A percentile compares a stretch with the other conserved stretches of the same genome.
Conservation (phyloP, 2,888 invertebrate species). For the Pimpla rufipes region DNA sequence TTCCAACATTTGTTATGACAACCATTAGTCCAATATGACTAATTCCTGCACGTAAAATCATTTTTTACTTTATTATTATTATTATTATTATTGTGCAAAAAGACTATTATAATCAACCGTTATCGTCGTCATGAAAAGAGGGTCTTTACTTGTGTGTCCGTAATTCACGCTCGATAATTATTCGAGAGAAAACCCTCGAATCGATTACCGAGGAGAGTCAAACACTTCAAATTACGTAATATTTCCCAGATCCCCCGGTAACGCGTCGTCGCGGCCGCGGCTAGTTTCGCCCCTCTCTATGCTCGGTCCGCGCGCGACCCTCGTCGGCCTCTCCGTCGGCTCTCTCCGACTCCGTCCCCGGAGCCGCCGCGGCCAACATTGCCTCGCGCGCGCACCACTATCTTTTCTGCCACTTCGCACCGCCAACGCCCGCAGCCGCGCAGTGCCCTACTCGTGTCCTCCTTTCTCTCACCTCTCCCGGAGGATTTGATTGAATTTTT, state of each 20-base stretch:
- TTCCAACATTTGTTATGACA: no score
- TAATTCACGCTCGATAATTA: no score
- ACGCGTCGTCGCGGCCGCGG: slow-evolving; percentile 54
- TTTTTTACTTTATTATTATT: no score
- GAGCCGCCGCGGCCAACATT: slow-evolving; percentile 47
- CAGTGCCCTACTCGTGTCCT: slow-evolving; percentile 47
- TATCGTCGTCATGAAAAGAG: no score
- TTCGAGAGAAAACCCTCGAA: no score
- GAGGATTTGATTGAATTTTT: slow-evolving; percentile 84
- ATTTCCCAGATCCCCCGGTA: slow-evolving; percentile 3
- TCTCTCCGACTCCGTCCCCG: slow-evolving; percentile 2
- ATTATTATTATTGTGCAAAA: no score
- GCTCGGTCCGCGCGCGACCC: slow-evolving; percentile 37
- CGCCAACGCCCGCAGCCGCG: slow-evolving; percentile 36
- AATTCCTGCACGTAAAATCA: no score
- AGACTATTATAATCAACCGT: no score
- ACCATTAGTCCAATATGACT: no score
- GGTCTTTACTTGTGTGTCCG: no score
- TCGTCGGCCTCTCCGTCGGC: not conserved
- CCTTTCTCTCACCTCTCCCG: slow-evolving; percentile 70
- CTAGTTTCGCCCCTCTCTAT: slow-evolving; percentile 47
- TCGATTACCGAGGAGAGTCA: not conserved
- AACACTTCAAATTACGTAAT: slow-evolving; percentile 18
- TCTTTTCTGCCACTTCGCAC: slow-evolving; percentile 48
- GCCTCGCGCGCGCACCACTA: slow-evolving; percentile 22